Percentiles rank a stretch among this genome's conserved stretches.
Evolutionary conservation across 2,113 vertebrate species (phyloP).

Genomic region (Engraulis encrasicolus): DNA sequence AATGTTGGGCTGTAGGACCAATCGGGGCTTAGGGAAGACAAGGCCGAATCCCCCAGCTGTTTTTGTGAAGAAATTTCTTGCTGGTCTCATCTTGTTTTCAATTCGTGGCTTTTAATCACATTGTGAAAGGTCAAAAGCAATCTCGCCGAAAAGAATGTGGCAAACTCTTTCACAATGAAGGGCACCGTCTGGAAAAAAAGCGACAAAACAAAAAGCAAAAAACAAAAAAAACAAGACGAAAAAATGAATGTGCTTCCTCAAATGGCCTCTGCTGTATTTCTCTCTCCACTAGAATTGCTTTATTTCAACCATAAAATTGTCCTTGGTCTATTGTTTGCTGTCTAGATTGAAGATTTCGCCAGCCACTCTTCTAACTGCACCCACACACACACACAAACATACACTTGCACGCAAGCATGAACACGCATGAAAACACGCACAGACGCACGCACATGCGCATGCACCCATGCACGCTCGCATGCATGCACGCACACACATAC

Average conservation of each 20-base stretch:
- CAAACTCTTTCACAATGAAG: slow-evolving; percentile 51
- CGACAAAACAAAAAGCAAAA: too few relatives aligned
- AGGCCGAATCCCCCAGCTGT: too few relatives aligned
- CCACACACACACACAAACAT: not conserved
- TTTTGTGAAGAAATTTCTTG: slow-evolving; percentile 44
- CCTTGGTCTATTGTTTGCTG: slow-evolving; percentile 50
- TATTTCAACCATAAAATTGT: slow-evolving; percentile 47
- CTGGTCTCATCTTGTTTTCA: slow-evolving; percentile 52
- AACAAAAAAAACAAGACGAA: not conserved
- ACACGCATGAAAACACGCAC: not conserved
- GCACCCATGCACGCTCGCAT: not conserved
- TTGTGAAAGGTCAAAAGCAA: slow-evolving; percentile 61
- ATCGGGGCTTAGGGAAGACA: too few relatives aligned
- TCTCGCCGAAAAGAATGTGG: slow-evolving; percentile 54
- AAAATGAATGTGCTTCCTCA: slow-evolving; percentile 15
- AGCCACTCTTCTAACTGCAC: not conserved
- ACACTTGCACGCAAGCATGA: not conserved
- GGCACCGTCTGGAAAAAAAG: slow-evolving; percentile 42
- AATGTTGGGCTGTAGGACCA: too few relatives aligned
- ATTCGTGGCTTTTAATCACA: slow-evolving; percentile 69
- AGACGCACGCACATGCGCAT: not conserved
- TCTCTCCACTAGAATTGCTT: slow-evolving; percentile 49
- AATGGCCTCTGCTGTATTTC: slow-evolving; percentile 17
- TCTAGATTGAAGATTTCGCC: slow-evolving; percentile 27
- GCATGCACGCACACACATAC: not conserved